Conservation (phyloP, 2,797 vertebrate genomes). For the Petrocephalus sullivani region DNA sequence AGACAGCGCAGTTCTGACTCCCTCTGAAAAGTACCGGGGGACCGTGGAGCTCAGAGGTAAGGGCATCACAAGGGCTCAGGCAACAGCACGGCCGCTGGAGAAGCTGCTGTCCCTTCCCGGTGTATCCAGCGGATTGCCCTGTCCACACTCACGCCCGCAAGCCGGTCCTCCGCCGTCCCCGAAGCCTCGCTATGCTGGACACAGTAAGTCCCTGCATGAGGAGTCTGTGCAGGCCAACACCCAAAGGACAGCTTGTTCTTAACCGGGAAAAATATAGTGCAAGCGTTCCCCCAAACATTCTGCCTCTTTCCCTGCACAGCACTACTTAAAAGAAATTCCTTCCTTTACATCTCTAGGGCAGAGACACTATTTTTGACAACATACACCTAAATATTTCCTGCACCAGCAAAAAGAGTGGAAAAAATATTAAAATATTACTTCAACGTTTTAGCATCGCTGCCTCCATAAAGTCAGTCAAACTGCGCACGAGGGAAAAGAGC, state of each 20-base stretch:
- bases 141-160: neutral
- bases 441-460: neutral
- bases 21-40: neutral
- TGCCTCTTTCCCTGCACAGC: neutral
- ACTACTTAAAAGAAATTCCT: neutral
- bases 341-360: slow-evolving; percentile 12
- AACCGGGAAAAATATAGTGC: neutral
- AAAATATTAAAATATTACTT: neutral
- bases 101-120: neutral
- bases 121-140: too few species aligned
- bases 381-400: neutral
- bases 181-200: neutral
- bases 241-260: neutral
- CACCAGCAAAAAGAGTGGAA: neutral
- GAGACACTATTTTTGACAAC: neutral
- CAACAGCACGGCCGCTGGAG: neutral
- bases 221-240: neutral
- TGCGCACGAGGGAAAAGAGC: neutral
- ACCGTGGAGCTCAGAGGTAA: neutral
- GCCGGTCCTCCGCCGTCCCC: neutral
- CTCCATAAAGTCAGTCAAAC: neutral
- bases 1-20: neutral
- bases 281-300: neutral
- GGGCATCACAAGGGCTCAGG: neutral
- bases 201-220: neutral